phyloP scores from a whole-genome alignment of 1,140 invertebrate genomes.

The Riptortus pedestris region DNA sequence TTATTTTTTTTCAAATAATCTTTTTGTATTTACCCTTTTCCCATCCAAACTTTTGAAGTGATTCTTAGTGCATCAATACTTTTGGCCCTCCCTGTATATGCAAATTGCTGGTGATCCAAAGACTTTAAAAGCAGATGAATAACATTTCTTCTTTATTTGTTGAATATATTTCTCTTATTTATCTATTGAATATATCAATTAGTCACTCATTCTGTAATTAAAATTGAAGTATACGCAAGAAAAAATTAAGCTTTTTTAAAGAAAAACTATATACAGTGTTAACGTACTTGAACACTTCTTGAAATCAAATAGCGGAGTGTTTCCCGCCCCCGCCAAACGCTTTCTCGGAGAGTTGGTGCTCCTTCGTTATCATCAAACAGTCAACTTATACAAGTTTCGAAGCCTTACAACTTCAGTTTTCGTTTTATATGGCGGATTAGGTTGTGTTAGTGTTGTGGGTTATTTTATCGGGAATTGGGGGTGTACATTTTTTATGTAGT shows the following conservation, averaged over 20 bases:
- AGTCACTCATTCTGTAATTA: not conserved
- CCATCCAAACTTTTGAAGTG: too few relatives aligned
- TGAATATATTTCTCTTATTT: too few relatives aligned
- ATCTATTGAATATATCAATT: too few relatives aligned
- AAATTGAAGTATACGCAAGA: not conserved
- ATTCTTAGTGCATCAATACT: too few relatives aligned
- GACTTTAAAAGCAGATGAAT: too few relatives aligned
- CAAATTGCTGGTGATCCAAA: too few relatives aligned
- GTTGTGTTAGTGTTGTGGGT: conserved; percentile 5
- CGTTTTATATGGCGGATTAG: not conserved
- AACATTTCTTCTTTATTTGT: too few relatives aligned
- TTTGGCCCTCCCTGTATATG: too few relatives aligned
- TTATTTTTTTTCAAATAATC: too few relatives aligned
- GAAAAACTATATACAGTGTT: not conserved
- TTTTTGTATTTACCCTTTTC: too few relatives aligned
- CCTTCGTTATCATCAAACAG: not conserved
- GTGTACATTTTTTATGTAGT: not conserved
- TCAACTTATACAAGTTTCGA: not conserved
- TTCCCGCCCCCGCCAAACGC: not conserved
- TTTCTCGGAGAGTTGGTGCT: not conserved
- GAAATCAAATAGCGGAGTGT: not conserved
- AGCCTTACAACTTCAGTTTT: not conserved
- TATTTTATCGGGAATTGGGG: conserved; percentile 3
- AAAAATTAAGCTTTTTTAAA: not conserved
- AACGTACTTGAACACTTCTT: not conserved